Conservation (phyloP, 2,797 vertebrate genomes). For the Hydrocynus forskahlii region DNA sequence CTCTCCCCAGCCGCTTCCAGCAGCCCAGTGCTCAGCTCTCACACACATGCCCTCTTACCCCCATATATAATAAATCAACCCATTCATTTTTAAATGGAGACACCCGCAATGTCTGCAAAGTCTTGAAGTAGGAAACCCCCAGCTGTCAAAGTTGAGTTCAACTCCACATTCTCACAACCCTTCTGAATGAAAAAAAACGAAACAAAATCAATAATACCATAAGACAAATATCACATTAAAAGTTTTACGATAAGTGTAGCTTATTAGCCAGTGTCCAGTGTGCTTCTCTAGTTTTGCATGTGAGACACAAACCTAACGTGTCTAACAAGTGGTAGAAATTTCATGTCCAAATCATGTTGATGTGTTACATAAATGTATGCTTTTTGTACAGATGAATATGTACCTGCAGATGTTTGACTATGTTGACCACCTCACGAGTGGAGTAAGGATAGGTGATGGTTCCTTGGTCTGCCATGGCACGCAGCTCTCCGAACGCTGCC, state of each 20-base stretch:
- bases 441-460: constrained; percentile 96
- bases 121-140: constrained; percentile 13
- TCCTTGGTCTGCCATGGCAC: constrained; percentile 93
- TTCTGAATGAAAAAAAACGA: not conserved
- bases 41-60: constrained; percentile 16
- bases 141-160: not conserved
- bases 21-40: not conserved
- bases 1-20: constrained; percentile 20
- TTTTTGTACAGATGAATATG: not conserved
- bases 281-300: not conserved
- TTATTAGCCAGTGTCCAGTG: not conserved
- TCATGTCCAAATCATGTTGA: too few relatives aligned
- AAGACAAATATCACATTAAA: not conserved
- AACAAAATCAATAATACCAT: too few relatives aligned
- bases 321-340: not conserved
- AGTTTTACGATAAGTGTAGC: not conserved
- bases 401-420: constrained; percentile 97
- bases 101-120: constrained; percentile 14
- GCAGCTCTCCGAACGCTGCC: constrained; percentile 92
- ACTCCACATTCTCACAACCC: too few relatives aligned
- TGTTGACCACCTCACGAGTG: constrained; percentile 96
- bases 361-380: not conserved
- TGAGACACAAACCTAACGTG: not conserved
- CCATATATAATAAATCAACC: constrained; percentile 56
- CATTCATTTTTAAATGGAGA: constrained; percentile 10